Evolutionary conservation across 2,888 invertebrate genomes (phyloP).

Genomic region (Yponomeuta malinellus): DNA sequence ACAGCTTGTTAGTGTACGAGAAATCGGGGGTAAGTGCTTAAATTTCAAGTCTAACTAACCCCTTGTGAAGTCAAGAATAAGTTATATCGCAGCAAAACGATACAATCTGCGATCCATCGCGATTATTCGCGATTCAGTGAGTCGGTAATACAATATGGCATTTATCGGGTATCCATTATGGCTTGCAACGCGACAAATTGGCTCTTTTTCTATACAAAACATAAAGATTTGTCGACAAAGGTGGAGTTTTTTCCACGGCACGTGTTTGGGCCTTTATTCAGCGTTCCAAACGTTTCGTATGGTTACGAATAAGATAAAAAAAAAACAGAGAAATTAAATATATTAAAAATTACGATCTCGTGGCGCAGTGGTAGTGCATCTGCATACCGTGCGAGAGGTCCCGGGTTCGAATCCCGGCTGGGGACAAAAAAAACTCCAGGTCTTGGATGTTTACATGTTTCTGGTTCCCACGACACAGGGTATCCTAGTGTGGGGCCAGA

Average conservation of each 20-base stretch:
- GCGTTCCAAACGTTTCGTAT: neutral
- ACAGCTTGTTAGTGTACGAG: no score
- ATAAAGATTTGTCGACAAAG: neutral
- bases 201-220: neutral
- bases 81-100: neutral
- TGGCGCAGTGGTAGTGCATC: no score
- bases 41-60: neutral
- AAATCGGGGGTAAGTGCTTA: no score
- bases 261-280: neutral
- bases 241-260: neutral
- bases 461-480: no score
- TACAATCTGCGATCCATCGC: neutral
- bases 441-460: no score
- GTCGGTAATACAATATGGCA: neutral
- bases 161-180: neutral
- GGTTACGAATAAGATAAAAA: neutral
- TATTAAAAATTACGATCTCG: no score
- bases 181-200: neutral
- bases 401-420: no score
- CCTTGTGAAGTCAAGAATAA: neutral
- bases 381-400: no score
- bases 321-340: no score
- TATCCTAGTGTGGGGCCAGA: no score
- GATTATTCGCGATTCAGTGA: neutral
- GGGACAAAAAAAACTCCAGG: no score